Conservation (phyloP, 35 echinoderm and acorn worm species). For the Eucidaris tribuloides region DNA sequence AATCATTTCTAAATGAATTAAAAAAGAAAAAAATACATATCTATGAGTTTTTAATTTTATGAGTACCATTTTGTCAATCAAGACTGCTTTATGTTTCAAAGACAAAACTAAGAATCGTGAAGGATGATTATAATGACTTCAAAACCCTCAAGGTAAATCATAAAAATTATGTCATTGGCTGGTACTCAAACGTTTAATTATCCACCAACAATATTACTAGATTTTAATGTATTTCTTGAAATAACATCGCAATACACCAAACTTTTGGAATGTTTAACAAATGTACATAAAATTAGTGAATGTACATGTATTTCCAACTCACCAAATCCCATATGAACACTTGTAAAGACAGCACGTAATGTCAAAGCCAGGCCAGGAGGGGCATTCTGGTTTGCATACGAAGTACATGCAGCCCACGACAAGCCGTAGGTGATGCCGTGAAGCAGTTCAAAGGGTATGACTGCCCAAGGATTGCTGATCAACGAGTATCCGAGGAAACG, state of each 20-base stretch:
- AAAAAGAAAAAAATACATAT: too few relatives aligned
- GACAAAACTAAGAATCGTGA: too few relatives aligned
- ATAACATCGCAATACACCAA: background rate
- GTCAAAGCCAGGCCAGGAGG: conserved; percentile 86
- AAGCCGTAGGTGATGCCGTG: conserved; percentile 96
- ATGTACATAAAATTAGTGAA: background rate
- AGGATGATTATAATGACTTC: too few relatives aligned
- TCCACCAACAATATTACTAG: background rate
- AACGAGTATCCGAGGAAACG: conserved; percentile 77
- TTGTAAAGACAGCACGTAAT: conserved; percentile 68
- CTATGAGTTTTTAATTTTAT: too few relatives aligned
- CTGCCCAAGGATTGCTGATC: conserved; percentile 64
- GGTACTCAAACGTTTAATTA: background rate
- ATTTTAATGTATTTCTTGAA: background rate
- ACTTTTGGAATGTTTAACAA: background rate
- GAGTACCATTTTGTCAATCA: too few relatives aligned
- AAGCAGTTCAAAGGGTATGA: conserved; percentile 87
- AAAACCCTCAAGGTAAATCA: background rate
- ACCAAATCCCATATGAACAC: conserved; percentile 87
- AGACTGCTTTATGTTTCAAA: too few relatives aligned
- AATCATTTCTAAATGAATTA: too few relatives aligned
- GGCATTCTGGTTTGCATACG: conserved; percentile 72
- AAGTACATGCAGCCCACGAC: conserved; percentile 80
- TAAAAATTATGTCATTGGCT: background rate
- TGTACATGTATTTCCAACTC: conserved; percentile 19